Percentiles rank a stretch among this genome's conserved stretches.
phyloP scores from a whole-genome alignment of 1,140 invertebrate genomes.

The Oryzaephilus surinamensis region DNA sequence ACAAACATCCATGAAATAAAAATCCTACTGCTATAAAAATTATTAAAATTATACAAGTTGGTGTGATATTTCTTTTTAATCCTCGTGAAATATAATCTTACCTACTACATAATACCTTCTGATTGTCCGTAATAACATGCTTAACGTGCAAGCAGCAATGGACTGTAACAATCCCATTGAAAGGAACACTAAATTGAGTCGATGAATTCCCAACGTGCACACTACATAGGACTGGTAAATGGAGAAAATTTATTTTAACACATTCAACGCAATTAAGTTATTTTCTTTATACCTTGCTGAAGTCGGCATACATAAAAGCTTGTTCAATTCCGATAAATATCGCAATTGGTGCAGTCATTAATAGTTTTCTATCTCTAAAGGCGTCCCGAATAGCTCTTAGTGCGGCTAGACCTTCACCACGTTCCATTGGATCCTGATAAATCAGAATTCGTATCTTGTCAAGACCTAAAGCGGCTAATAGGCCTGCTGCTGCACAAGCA shows the following conservation, averaged over 20 bases:
- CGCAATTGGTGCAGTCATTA: constrained; percentile 51
- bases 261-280: neutral
- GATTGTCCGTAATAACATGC: constrained; percentile 55
- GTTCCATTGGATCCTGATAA: constrained; percentile 36
- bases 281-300: constrained; percentile 47
- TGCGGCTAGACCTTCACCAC: constrained; percentile 35
- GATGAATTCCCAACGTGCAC: constrained; percentile 53
- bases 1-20: constrained; percentile 53
- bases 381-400: constrained; percentile 36
- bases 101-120: constrained; percentile 51
- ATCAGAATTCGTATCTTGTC: constrained; percentile 37
- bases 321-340: constrained; percentile 63
- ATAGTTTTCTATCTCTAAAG: constrained; percentile 41
- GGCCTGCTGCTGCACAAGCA: constrained; percentile 41
- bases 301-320: constrained; percentile 61
- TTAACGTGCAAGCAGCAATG: constrained; percentile 55
- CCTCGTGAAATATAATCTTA: constrained; percentile 28
- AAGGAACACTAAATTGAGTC: constrained; percentile 52
- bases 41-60: neutral
- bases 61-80: neutral
- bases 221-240: constrained; percentile 45
- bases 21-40: constrained; percentile 48
- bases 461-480: constrained; percentile 42
- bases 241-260: constrained; percentile 3
- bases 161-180: constrained; percentile 53